These are phyloP conservation scores for Yponomeuta malinellus DNA, from an alignment of 2,888 invertebrate genomes.

Conservation along the genomic window DNA sequence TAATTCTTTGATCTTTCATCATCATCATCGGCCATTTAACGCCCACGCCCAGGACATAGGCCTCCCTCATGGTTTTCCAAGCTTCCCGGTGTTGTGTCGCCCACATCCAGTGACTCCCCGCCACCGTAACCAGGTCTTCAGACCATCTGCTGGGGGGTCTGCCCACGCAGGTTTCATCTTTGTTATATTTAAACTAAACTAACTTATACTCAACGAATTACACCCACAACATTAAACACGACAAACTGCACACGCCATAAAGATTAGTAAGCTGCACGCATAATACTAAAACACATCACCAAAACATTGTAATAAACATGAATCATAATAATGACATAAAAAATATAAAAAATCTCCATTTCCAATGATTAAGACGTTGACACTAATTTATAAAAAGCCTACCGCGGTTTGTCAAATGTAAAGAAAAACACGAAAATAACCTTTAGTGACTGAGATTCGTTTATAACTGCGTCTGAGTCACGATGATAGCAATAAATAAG, in stretches of 20 bases:
- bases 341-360: not conserved
- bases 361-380: slow-evolving; percentile 11
- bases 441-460: not conserved
- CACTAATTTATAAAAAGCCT: slow-evolving; percentile 10
- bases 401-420: not conserved
- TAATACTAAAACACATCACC: not conserved
- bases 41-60: no score
- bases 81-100: no score
- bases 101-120: no score
- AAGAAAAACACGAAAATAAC: slow-evolving; percentile 6
- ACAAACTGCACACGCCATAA: not conserved
- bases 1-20: no score
- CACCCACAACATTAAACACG: not conserved
- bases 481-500: slow-evolving; percentile 8
- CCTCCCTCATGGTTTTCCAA: no score
- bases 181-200: no score
- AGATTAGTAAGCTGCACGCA: not conserved
- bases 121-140: no score
- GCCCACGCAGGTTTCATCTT: not conserved
- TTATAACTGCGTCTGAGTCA: slow-evolving; percentile 8
- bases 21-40: no score
- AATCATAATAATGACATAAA: slow-evolving; percentile 4
- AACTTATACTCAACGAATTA: no score
- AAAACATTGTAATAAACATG: not conserved
- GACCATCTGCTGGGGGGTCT: no score